Conservation (phyloP, 1,140 invertebrate genomes). For the Condylostylus longicornis region DNA sequence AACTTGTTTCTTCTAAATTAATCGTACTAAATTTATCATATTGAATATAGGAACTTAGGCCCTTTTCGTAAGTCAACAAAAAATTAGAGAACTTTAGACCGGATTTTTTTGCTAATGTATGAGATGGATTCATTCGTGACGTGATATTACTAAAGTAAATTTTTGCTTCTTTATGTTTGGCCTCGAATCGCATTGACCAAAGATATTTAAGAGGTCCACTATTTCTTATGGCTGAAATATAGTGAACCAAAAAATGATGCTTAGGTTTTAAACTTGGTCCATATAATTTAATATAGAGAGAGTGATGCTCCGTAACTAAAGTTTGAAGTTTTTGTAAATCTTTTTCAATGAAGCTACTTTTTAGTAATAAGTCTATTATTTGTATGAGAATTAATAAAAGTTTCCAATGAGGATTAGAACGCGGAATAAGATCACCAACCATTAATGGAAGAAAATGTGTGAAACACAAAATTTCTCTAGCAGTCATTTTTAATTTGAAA, state of each 20-base stretch:
- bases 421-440: constrained; percentile 17
- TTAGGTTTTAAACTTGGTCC: constrained; percentile 14
- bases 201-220: constrained; percentile 12
- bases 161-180: constrained; percentile 13
- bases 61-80: too few species aligned
- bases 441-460: constrained; percentile 18
- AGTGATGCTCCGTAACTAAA: not conserved
- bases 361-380: not conserved
- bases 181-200: constrained; percentile 4
- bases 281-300: not conserved
- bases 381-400: not conserved
- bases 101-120: not conserved
- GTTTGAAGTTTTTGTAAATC: not conserved
- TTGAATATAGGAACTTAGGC: too few species aligned
- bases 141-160: constrained; percentile 7
- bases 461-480: constrained; percentile 21
- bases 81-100: constrained; percentile 1
- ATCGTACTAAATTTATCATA: not conserved
- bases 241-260: constrained; percentile 17
- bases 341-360: not conserved
- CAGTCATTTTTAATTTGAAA: constrained; percentile 15
- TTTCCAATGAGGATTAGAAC: constrained; percentile 15
- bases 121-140: constrained; percentile 11
- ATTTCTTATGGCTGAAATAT: constrained; percentile 12
- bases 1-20: not conserved